Conservation (phyloP, 2,797 vertebrate genomes). For the Aldrovandia affinis region DNA sequence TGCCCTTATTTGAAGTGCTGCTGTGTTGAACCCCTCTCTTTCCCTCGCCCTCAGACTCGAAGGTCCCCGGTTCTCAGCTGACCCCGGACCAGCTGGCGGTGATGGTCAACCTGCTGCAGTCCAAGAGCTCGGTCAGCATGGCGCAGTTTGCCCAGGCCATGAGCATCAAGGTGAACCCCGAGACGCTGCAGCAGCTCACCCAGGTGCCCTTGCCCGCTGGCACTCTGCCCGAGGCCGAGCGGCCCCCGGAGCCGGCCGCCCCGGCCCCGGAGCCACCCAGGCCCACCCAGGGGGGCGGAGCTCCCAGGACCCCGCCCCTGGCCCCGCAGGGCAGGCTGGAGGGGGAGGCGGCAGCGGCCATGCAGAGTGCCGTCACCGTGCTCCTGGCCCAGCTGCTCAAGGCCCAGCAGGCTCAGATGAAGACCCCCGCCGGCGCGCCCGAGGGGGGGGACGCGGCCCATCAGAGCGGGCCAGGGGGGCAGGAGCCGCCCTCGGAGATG, state of each 20-base stretch:
- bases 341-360: constrained; percentile 70
- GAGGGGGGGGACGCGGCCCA: constrained; percentile 55
- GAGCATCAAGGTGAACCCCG: constrained; percentile 92
- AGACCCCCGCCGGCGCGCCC: constrained; percentile 54
- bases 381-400: constrained; percentile 93
- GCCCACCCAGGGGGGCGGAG: constrained; percentile 70
- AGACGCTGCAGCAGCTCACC: constrained; percentile 90
- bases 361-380: constrained; percentile 94
- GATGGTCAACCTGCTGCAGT: constrained; percentile 91
- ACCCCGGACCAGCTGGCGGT: constrained; percentile 94
- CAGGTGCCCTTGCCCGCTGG: constrained; percentile 83
- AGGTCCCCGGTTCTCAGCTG: constrained; percentile 88
- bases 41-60: constrained; percentile 76
- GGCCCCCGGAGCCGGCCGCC: constrained; percentile 77
- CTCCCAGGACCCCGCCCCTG: constrained; percentile 70
- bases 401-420: constrained; percentile 86
- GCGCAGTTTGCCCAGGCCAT: constrained; percentile 89
- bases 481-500: constrained; percentile 55
- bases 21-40: not conserved
- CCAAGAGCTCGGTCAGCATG: constrained; percentile 84
- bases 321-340: constrained; percentile 52
- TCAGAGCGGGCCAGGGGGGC: constrained; percentile 35
- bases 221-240: constrained; percentile 79
- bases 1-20: not conserved
- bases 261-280: constrained; percentile 67